These are phyloP conservation scores for Chelon labrosus DNA, from an alignment of 2,797 vertebrate genomes.

Conservation along the genomic window DNA sequence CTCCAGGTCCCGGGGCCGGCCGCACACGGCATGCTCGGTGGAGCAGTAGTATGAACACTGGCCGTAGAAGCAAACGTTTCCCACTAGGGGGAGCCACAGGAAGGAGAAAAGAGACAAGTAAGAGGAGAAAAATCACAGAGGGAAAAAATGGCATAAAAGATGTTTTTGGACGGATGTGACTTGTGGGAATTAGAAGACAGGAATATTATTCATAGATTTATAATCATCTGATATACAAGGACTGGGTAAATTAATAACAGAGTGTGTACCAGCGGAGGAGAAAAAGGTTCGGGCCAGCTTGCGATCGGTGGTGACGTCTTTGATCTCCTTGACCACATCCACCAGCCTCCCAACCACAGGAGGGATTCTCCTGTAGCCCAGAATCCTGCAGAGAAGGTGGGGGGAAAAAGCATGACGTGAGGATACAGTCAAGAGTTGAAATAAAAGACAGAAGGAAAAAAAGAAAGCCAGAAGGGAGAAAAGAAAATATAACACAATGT, in stretches of 20 bases:
- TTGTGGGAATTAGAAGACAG: background rate
- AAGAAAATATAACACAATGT: conserved; percentile 7
- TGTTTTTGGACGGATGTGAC: conserved; percentile 1
- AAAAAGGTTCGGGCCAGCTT: conserved; percentile 89
- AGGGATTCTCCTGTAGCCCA: conserved; percentile 89
- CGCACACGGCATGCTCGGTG: conserved; percentile 90
- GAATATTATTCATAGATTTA: conserved; percentile 9
- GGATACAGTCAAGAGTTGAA: conserved; percentile 9
- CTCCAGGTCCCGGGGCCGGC: conserved; percentile 85
- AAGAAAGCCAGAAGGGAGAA: background rate
- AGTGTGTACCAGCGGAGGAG: conserved; percentile 85
- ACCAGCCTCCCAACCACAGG: conserved; percentile 87
- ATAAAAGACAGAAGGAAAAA: background rate
- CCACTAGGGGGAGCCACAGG: conserved; percentile 81
- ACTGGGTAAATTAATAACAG: conserved; percentile 11
- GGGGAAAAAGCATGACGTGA: background rate
- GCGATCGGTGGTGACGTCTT: conserved; percentile 86
- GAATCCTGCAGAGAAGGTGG: conserved; percentile 76
- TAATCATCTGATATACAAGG: conserved; percentile 14
- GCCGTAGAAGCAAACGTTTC: conserved; percentile 90
- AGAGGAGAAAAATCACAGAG: background rate
- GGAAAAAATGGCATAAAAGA: conserved; percentile 4
- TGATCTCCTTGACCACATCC: conserved; percentile 87
- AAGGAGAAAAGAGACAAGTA: background rate
- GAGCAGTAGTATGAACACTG: conserved; percentile 93